phyloP scores from a whole-genome alignment of 1,140 invertebrate genomes.

The Palaemon carinicauda region DNA sequence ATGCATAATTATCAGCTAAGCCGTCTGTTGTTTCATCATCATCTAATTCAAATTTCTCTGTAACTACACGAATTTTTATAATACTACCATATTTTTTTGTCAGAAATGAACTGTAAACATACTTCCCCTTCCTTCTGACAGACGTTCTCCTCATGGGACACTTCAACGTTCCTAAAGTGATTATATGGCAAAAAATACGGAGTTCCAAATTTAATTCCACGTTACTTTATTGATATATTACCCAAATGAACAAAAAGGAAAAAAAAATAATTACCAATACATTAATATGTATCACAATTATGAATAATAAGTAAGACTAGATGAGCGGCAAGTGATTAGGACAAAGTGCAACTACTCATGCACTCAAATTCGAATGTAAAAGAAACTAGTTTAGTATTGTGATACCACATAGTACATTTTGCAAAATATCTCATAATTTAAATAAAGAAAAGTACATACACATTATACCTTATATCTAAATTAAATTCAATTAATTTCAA shows the following conservation, averaged over 20 bases:
- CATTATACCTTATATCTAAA: too few relatives aligned
- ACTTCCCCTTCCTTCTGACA: background rate
- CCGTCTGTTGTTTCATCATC: background rate
- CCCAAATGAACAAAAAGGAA: background rate
- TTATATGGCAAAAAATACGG: background rate
- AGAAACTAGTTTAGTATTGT: background rate
- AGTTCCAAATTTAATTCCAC: background rate
- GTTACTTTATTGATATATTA: background rate
- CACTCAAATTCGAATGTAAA: background rate
- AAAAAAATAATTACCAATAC: background rate
- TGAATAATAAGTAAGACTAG: background rate
- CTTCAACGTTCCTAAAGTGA: background rate
- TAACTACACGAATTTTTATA: background rate
- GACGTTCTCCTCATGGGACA: background rate
- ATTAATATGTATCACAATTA: background rate
- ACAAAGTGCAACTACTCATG: background rate
- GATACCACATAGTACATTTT: background rate
- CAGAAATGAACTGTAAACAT: background rate
- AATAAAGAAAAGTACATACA: background rate
- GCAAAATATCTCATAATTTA: background rate
- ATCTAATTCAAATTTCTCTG: background rate
- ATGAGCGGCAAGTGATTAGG: background rate
- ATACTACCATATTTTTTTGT: background rate
- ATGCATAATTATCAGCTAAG: conserved; percentile 2
- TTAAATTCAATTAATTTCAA: too few relatives aligned